Evolutionary conservation across 1,140 invertebrate genomes (phyloP).

Genomic region (Campoletis sonorensis): DNA sequence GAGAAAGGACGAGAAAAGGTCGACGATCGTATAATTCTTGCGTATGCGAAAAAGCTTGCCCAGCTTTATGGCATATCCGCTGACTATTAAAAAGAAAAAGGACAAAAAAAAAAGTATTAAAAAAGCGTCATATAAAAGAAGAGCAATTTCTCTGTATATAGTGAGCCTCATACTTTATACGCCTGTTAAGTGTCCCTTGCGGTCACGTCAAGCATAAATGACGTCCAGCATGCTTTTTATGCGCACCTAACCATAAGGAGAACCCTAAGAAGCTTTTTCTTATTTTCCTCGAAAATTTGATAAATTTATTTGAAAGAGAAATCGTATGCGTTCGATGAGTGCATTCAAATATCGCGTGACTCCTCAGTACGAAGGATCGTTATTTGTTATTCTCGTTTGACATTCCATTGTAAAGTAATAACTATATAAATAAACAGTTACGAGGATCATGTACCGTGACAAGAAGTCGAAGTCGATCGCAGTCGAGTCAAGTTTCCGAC

Average conservation of each 20-base stretch:
- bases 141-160: not conserved
- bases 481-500: no score
- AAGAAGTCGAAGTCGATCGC: not conserved
- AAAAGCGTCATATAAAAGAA: constrained; percentile 9
- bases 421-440: no score
- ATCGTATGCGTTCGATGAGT: not conserved
- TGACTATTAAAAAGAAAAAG: not conserved
- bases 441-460: no score
- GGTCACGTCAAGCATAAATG: constrained; percentile 30
- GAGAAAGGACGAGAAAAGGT: not conserved
- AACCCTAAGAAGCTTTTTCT: not conserved
- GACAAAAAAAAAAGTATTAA: not conserved
- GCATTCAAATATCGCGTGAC: not conserved
- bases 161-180: not conserved
- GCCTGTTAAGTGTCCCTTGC: constrained; percentile 21
- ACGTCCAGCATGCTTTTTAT: not conserved
- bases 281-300: not conserved
- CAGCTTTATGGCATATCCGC: constrained; percentile 7
- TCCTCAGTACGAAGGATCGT: no score
- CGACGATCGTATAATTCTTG: constrained; percentile 28
- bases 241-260: not conserved
- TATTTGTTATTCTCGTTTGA: no score
- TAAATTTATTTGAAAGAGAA: not conserved
- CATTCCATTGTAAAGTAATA: no score
- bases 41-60: constrained; percentile 8